Evolutionary conservation across 2,797 vertebrate species (phyloP), one percentile per base, ranked within the genome.

Genomic region (Mycteria americana): DNA sequence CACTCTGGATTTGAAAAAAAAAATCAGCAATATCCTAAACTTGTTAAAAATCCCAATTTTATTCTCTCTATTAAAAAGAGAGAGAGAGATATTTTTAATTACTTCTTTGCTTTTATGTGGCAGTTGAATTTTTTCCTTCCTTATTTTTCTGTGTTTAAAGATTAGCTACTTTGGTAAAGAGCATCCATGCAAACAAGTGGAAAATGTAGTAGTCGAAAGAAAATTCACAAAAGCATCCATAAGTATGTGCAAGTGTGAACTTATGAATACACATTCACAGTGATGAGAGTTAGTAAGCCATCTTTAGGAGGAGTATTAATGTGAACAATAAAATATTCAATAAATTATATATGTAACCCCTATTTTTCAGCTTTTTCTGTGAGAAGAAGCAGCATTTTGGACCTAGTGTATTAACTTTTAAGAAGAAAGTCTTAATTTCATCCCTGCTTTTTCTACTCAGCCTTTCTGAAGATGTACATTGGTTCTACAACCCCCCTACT

Each of bases 311-410:
- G 3, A 25, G 4, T n/a, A 75, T 5, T 13, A 54, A 70, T 7
- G 6, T 35, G 24, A 88, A 46, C 2, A 70, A 8, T 10, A 73
- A 75, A 45, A 83, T 85, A 60, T 18, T 83, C 7, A 59, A 4
- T 41, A 51, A 46, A 10, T 56, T 50, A 11, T 30, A 43, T 18
- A 25, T 33, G 2, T 31, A 0, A 45, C 5, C 2, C 1, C 10
- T 51, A 41, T 75, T 76, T 81, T 60, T 76, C 19, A 62, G 27
- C 11, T 51, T 81, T 77, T 48, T 67, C 10, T 60, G 13, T 15
- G 11, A 18, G 22, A 53, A 56, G 27, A 19, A 83, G 7, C 6
- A 37, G 21, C 59, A 22, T 50, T n/a, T 80, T 78, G 27, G 5
- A 45, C 13, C 4, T 31, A 75, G 11, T 25, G 9, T 22, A 63